Base-by-base conservation (phyloP, 2,888 invertebrate genomes). In the Chloroclysta siterata region DNA sequence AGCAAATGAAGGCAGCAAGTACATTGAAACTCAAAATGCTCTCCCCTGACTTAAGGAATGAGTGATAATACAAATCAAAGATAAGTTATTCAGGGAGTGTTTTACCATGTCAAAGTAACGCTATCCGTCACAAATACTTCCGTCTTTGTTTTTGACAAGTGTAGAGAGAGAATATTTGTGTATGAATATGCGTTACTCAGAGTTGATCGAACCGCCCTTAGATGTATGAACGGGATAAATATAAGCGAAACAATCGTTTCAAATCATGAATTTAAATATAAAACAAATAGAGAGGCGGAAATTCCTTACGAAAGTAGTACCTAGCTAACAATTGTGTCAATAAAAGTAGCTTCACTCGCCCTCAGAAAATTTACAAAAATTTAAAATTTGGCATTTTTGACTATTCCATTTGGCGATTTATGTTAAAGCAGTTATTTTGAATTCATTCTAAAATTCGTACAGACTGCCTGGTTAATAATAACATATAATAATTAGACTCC, bases 1-100 rank as follows among this genome's bases (percentile, higher is more conserved):
- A 60, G 60, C 29, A 54, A 42, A 28, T 36, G 29, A 11, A 47
- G 7, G 17, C 15, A 55, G 47, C 47, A 17, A 48, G 48, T 44
- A 44, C 42, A 54, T 41, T 59, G 0, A 60, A 17, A 33, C 41
- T 42, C 13, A 29, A 55, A 60, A 55, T 50, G 60, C 44, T 33
- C 50, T 60, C 46, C 7, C 11, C 47, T 44, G 46, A 53, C 48
- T 17, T 54, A 50, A 29, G 60, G 44, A 50, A 60, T 60, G 60
- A 60, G 60, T 53, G 8, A 58, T 33, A 58, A 50, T 29, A 50
- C 33, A 33, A 51, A 42, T 29, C 33, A 33, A 33, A 33, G 33
- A 6, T 33, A 51, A 22, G 22, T 22, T 22, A 22, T 2, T 3
- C 22, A 22, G 3, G 3, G 22, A 22, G 22, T 22, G 22, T 22